Percentiles rank a stretch among this genome's conserved stretches.
Evolutionary conservation across 1,140 invertebrate genomes (phyloP).

Genomic region (Atta colombica): DNA sequence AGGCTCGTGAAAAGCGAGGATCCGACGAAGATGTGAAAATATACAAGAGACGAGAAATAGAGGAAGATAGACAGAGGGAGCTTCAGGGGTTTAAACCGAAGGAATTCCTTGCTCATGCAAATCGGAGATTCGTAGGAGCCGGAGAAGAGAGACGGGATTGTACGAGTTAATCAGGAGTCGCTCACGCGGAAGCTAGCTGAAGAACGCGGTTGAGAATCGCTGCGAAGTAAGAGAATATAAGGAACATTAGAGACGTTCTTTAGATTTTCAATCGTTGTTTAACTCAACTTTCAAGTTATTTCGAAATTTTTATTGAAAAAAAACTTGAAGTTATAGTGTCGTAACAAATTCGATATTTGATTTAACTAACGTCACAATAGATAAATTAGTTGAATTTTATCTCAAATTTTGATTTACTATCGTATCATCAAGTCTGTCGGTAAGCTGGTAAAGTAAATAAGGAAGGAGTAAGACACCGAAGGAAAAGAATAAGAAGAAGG

Average conservation of each 20-base stretch:
- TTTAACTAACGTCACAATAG: neutral
- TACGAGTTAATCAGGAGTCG: slow-evolving; percentile 79
- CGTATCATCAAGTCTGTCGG: neutral
- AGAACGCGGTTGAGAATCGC: slow-evolving; percentile 71
- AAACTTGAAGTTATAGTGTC: neutral
- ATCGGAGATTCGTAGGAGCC: slow-evolving; percentile 76
- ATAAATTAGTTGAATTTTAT: slow-evolving; percentile 6
- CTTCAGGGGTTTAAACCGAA: slow-evolving; percentile 78
- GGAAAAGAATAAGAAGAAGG: slow-evolving; percentile 44
- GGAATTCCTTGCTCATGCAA: slow-evolving; percentile 84
- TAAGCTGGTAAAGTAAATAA: slow-evolving; percentile 13
- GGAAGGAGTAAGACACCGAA: slow-evolving; percentile 53
- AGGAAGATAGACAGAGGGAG: slow-evolving; percentile 56
- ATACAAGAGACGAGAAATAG: slow-evolving; percentile 18
- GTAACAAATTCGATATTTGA: neutral
- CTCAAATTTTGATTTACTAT: neutral
- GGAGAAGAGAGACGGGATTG: slow-evolving; percentile 71
- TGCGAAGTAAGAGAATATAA: slow-evolving; percentile 71
- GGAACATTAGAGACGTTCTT: slow-evolving; percentile 38
- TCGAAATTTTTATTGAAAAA: neutral
- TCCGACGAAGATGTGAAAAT: slow-evolving; percentile 37
- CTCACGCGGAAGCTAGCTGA: slow-evolving; percentile 72
- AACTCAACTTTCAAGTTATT: neutral
- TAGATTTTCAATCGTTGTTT: slow-evolving; percentile 37
- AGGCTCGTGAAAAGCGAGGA: slow-evolving; percentile 50